Evolutionary conservation across 1,140 invertebrate genomes (phyloP).

Genomic region (Asobara japonica): DNA sequence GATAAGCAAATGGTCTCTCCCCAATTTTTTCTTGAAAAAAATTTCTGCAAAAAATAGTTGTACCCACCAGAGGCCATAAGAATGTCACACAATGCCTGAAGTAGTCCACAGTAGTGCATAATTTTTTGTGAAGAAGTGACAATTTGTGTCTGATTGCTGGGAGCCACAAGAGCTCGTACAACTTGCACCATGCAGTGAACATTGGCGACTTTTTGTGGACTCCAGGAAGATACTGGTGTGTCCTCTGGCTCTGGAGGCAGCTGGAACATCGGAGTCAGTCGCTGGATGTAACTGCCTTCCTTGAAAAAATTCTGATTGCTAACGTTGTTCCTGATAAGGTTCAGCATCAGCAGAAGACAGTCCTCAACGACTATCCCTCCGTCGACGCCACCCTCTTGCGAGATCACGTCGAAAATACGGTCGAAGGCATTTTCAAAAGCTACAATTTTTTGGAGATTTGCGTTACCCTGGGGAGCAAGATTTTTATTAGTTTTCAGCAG

Average conservation of each 20-base stretch:
- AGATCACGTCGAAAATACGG: conserved; percentile 92
- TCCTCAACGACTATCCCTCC: conserved; percentile 99
- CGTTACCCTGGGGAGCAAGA: too few species aligned
- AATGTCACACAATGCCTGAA: conserved; percentile 87
- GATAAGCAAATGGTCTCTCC: too few species aligned
- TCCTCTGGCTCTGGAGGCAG: conserved; percentile 78
- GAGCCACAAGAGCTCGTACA: conserved; percentile 88
- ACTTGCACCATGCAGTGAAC: conserved; percentile 92
- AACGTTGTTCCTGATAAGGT: conserved; percentile 93
- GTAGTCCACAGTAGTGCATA: conserved; percentile 84
- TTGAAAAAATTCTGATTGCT: conserved; percentile 99
- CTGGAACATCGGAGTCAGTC: conserved; percentile 87
- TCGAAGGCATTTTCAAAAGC: conserved; percentile 99
- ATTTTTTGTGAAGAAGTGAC: conserved; percentile 85
- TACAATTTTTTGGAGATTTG: conserved; percentile 99
- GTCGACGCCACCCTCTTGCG: conserved; percentile 91
- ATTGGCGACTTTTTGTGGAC: conserved; percentile 94
- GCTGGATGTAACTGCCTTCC: conserved; percentile 95
- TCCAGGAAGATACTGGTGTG: conserved; percentile 76
- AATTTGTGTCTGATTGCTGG: conserved; percentile 83
- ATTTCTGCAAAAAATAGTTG: too few species aligned
- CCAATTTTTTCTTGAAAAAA: too few species aligned
- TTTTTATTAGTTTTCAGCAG: too few species aligned
- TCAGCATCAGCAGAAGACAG: conserved; percentile 94
- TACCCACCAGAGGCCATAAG: conserved; percentile 95